Conservation (phyloP, 2,797 vertebrate genomes). For the Liasis olivaceus region DNA sequence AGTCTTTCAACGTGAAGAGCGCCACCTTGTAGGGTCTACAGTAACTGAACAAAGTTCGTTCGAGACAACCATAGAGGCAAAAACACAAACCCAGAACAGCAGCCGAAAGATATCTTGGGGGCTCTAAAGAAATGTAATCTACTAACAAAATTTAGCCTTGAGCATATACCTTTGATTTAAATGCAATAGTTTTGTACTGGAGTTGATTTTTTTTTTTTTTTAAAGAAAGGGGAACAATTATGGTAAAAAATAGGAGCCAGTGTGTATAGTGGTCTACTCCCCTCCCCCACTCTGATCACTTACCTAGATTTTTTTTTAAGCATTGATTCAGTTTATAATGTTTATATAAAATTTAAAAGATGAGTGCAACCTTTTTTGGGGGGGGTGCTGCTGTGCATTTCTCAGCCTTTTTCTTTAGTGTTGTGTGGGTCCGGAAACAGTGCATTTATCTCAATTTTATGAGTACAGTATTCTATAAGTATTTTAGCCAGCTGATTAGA, state of each 20-base stretch:
- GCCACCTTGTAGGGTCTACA: constrained; percentile 75
- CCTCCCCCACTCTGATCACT: neutral
- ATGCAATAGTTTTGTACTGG: neutral
- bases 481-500: constrained; percentile 50
- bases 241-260: neutral
- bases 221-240: neutral
- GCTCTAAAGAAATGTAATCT: constrained; percentile 26
- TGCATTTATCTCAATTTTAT: constrained; percentile 20
- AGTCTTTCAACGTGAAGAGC: constrained; percentile 70
- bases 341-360: constrained; percentile 30
- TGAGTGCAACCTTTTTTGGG: constrained; percentile 33
- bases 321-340: constrained; percentile 3
- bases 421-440: constrained; percentile 40
- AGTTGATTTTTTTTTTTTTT: neutral
- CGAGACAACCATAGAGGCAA: constrained; percentile 26
- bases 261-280: neutral
- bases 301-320: neutral
- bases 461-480: constrained; percentile 37
- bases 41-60: constrained; percentile 61
- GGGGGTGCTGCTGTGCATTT: neutral
- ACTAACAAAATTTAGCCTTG: neutral
- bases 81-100: constrained; percentile 30
- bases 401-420: constrained; percentile 35
- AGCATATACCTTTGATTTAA: neutral
- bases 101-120: constrained; percentile 28